A percentile compares a stretch with the other conserved stretches of the same genome.
Conservation (phyloP, 2,797 vertebrate species). For the Halcyon chelicuti region DNA sequence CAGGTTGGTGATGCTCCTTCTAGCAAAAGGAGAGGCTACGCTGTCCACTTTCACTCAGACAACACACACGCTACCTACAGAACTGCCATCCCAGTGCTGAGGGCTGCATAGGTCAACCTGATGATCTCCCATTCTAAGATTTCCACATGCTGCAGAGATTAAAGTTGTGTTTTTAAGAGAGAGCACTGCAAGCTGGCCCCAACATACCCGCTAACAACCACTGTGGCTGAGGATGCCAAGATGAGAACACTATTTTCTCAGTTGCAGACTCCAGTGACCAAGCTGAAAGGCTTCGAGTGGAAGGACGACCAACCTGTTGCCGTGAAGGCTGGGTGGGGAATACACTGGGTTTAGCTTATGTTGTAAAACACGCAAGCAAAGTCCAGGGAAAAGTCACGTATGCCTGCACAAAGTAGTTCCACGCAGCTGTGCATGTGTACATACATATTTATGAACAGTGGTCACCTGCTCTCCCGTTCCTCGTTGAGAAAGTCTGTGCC, state of each 20-base stretch:
- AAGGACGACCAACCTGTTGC: neutral
- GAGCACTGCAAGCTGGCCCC: neutral
- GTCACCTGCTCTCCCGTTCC: neutral
- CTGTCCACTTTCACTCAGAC: neutral
- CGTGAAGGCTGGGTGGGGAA: neutral
- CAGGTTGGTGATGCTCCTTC: neutral
- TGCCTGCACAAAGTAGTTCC: neutral
- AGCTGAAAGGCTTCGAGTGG: neutral
- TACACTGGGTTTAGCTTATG: neutral
- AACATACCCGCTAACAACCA: rapidly evolving
- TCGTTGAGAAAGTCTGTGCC: neutral
- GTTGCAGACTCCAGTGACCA: neutral
- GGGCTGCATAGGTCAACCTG: neutral
- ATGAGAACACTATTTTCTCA: neutral
- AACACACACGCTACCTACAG: neutral
- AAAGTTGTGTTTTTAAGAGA: neutral
- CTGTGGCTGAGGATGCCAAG: rapidly evolving
- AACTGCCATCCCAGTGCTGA: neutral
- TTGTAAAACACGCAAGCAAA: neutral
- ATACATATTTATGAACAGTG: neutral
- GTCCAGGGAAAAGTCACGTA: neutral
- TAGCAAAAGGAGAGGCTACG: neutral
- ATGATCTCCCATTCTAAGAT: neutral
- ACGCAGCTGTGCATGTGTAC: neutral
- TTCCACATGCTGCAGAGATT: neutral